Conservation (phyloP, 2,888 invertebrate species). For the Lepidochrysops patricia region DNA sequence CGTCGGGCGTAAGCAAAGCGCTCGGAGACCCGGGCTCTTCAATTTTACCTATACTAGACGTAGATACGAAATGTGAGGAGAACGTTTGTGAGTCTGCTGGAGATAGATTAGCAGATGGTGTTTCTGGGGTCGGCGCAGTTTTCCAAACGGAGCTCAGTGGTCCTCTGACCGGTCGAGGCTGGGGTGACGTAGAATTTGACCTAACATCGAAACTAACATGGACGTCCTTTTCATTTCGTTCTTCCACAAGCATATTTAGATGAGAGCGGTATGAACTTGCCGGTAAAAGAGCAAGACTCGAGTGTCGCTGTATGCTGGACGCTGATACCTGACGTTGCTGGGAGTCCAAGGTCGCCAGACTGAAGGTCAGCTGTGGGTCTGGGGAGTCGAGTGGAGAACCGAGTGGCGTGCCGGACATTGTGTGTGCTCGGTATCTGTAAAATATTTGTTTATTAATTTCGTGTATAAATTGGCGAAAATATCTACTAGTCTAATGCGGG, state of each 20-base stretch:
- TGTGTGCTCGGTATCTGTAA: conserved; percentile 87
- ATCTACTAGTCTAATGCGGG: background rate
- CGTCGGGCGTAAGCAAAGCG: conserved; percentile 75
- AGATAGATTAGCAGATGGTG: conserved; percentile 79
- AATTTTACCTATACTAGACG: conserved; percentile 63
- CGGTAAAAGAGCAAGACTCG: conserved; percentile 61
- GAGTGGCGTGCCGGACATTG: conserved; percentile 84
- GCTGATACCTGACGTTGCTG: conserved; percentile 79
- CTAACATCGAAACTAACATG: conserved; percentile 63
- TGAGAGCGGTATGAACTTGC: conserved; percentile 68
- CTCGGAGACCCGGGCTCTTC: conserved; percentile 70
- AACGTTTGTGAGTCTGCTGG: conserved; percentile 76
- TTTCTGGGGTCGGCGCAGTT: conserved; percentile 77
- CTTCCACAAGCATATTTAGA: conserved; percentile 66
- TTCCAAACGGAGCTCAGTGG: conserved; percentile 62
- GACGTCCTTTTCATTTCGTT: conserved; percentile 62
- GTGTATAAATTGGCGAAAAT: background rate
- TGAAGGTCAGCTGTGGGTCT: conserved; percentile 79
- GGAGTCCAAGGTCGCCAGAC: conserved; percentile 75
- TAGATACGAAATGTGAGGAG: conserved; percentile 76
- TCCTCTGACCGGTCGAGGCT: conserved; percentile 55
- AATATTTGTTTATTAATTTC: background rate
- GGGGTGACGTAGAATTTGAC: conserved; percentile 48
- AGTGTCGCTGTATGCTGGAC: conserved; percentile 64
- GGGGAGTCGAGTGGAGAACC: conserved; percentile 90